Base-by-base conservation (phyloP, 37 sponge, comb jelly and placozoan genomes). In the Theonella swinhoei region DNA sequence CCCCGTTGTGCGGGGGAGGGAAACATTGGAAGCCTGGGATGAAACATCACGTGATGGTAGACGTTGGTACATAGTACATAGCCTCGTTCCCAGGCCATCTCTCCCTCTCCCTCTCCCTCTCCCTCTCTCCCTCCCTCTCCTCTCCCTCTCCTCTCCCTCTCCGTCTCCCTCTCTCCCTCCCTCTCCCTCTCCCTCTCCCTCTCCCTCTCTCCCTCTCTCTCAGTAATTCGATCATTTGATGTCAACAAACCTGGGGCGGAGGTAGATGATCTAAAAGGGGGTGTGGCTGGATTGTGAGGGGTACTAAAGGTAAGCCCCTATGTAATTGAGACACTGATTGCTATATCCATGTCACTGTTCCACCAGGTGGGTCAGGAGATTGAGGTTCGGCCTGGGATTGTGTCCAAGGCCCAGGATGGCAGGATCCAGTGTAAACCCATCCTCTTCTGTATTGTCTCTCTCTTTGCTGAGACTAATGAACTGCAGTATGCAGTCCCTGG, bases 401-500 rank as follows among this genome's bases (percentile, higher is more conserved):
- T 92, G 4, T 91, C 95, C 17, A 95, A 93, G 65, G 88, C 91
- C 19, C 61, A 43, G 31, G 99, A 98, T 26, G 96, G 95, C 0
- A 91, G 89, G 76, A 89, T 95, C 39, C 88, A 86, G 65, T 98
- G 96, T 58, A 82, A 62, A 8, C 96, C 99, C 30, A 93, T 98
- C 43, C 79, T 64, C 29, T 98, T 96, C 2, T 70, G 86, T 3
- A 88, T 98, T 22, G 64, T 91, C 1, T 90, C 96, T 11, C 76
- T 98, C 64, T 98, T 86, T 85, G 93, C 99, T 3, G 99, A 98
- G 68, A 72, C 84, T 42, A 98, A 98, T 65, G 94, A 95, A 26
- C 92, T 98, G 37, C 99, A 98, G 64, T 98, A 83, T 88, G 99
- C 99, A 19, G 98, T 93, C 0, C 98, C 98, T 43, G 98, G 98